Conservation (phyloP, 1,140 invertebrate genomes). For the Proctacanthus coquilletti region DNA sequence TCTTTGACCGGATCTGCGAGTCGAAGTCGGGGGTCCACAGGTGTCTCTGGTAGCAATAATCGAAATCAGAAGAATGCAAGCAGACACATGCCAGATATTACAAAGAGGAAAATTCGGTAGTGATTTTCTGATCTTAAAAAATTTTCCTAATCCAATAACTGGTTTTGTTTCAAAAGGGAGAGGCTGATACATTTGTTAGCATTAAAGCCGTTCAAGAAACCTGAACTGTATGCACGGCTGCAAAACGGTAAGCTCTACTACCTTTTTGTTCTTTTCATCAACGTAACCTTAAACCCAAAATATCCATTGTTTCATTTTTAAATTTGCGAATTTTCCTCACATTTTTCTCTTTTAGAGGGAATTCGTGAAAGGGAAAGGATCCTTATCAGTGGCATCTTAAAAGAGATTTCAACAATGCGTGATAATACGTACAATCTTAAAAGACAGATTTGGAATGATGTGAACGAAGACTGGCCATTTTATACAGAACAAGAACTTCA, state of each 20-base stretch:
- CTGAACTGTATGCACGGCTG: constrained; percentile 67
- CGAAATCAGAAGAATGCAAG: constrained; percentile 8
- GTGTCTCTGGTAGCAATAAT: neutral
- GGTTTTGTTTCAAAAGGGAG: constrained; percentile 46
- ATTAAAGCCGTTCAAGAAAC: constrained; percentile 81
- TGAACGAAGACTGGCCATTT: constrained; percentile 86
- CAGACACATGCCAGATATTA: constrained; percentile 20
- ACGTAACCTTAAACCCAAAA: no score
- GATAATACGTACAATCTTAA: constrained; percentile 80
- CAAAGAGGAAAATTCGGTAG: constrained; percentile 18
- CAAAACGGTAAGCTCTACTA: constrained; percentile 47
- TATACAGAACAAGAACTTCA: constrained; percentile 78
- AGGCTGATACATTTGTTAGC: constrained; percentile 85
- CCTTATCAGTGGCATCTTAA: constrained; percentile 54
- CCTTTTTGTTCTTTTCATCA: constrained; percentile 7
- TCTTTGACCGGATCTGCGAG: constrained; percentile 8
- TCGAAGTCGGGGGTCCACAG: constrained; percentile 3
- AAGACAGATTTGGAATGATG: constrained; percentile 78
- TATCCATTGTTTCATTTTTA: constrained; percentile 5
- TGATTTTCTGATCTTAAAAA: neutral
- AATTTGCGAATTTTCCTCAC: constrained; percentile 9
- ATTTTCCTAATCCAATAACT: constrained; percentile 4
- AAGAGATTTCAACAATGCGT: constrained; percentile 59
- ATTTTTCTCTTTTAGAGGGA: constrained; percentile 74
- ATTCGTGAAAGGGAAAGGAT: constrained; percentile 67